Conservation (phyloP, 2,797 vertebrate species). For the Threskiornis aethiopicus region DNA sequence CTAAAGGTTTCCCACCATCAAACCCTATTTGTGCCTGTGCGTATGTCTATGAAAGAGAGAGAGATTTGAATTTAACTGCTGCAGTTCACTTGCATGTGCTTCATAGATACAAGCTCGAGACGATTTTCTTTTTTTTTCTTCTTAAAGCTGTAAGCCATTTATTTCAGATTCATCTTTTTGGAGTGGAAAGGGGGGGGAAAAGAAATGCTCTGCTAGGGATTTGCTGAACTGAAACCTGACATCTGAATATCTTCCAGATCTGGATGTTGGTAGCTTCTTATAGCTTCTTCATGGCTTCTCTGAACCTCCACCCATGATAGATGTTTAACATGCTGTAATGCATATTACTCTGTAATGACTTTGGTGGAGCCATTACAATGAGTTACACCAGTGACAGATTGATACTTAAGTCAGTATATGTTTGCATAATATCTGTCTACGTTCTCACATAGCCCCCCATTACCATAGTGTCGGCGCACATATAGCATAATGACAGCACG, state of each 20-base stretch:
- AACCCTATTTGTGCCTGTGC: background rate
- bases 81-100: background rate
- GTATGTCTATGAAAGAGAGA: background rate
- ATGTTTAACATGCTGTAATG: slow-evolving; percentile 24
- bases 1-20: background rate
- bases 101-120: background rate
- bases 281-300: background rate
- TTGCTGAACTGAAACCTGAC: background rate
- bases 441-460: slow-evolving; percentile 21
- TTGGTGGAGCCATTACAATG: slow-evolving; percentile 44
- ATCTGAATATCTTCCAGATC: background rate
- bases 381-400: slow-evolving; percentile 51
- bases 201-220: background rate
- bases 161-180: background rate
- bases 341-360: slow-evolving; percentile 33
- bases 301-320: background rate
- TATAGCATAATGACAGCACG: background rate
- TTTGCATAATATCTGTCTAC: slow-evolving; percentile 51
- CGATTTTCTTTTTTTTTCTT: background rate
- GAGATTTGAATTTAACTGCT: background rate
- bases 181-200: background rate
- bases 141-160: background rate
- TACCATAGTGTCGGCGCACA: background rate
- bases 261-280: background rate
- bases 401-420: slow-evolving; percentile 48